Evolutionary conservation across 2,113 vertebrate genomes (phyloP).

Genomic region (Todiramphus chloris): DNA sequence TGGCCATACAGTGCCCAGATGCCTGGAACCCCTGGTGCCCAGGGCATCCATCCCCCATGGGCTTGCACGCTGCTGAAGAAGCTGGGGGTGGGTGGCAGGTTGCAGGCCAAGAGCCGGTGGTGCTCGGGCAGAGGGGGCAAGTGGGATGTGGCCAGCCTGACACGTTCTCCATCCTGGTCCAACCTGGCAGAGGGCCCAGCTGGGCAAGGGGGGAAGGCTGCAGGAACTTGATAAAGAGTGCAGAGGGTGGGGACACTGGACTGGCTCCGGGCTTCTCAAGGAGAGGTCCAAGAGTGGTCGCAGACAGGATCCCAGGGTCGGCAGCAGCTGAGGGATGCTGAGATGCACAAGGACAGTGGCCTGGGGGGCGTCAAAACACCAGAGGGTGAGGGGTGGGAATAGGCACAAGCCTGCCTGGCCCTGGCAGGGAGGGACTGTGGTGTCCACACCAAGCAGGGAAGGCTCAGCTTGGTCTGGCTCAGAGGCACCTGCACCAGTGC

Average conservation of each 20-base stretch:
- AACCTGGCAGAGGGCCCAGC: background rate
- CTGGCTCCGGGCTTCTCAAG: background rate
- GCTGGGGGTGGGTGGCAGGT: background rate
- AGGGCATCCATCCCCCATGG: fast-evolving
- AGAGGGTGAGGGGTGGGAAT: background rate
- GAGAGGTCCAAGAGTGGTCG: background rate
- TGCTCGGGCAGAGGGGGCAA: background rate
- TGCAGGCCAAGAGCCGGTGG: fast-evolving
- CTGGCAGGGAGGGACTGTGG: fast-evolving
- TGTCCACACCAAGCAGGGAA: background rate
- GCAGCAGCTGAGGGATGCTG: background rate
- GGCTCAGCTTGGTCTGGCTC: background rate
- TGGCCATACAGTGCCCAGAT: background rate
- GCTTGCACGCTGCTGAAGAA: background rate
- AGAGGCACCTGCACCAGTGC: background rate
- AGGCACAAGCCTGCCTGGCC: background rate
- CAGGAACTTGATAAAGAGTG: slow-evolving; percentile 42
- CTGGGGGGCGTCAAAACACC: fast-evolving
- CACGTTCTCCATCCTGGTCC: fast-evolving
- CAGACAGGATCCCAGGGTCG: background rate
- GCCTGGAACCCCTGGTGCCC: background rate
- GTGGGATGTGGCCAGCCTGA: background rate
- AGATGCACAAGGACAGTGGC: background rate
- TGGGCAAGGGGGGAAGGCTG: background rate
- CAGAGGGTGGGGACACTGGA: background rate